Conservation (phyloP, 23 tunicate species). For the Styela clava region DNA sequence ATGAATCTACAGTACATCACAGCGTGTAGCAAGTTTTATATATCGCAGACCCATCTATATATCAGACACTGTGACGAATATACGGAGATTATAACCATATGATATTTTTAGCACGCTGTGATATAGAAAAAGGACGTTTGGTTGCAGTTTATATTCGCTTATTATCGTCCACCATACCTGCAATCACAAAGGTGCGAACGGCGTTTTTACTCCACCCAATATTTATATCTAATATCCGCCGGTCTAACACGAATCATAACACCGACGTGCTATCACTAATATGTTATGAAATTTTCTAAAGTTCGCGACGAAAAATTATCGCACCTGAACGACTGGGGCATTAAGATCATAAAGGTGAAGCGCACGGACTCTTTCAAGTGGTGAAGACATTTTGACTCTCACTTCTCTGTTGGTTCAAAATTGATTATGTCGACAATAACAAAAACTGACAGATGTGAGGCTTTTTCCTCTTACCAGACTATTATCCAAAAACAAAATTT, state of each 20-base stretch:
- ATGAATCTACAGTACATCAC: neutral
- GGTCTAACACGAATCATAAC: neutral
- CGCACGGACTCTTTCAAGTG: too few species aligned
- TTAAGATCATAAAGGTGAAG: too few species aligned
- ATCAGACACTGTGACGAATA: neutral
- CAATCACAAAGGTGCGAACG: neutral
- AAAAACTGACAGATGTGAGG: too few species aligned
- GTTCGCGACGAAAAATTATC: neutral
- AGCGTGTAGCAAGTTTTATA: neutral
- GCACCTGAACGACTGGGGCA: neutral
- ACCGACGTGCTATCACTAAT: neutral
- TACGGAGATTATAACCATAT: neutral
- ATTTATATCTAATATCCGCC: neutral
- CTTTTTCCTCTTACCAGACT: too few species aligned
- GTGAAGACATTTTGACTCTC: too few species aligned
- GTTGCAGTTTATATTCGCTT: neutral
- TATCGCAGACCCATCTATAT: neutral
- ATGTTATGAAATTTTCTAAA: neutral
- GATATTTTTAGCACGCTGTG: neutral
- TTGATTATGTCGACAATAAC: too few species aligned
- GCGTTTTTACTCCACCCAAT: neutral
- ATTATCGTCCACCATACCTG: neutral
- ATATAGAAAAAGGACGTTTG: neutral
- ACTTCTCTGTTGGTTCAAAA: too few species aligned
- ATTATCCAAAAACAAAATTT: too few species aligned